Evolutionary conservation across 2,113 vertebrate genomes (phyloP), one percentile per base, ranked within the genome.

Genomic region (Myiopsitta monachus): DNA sequence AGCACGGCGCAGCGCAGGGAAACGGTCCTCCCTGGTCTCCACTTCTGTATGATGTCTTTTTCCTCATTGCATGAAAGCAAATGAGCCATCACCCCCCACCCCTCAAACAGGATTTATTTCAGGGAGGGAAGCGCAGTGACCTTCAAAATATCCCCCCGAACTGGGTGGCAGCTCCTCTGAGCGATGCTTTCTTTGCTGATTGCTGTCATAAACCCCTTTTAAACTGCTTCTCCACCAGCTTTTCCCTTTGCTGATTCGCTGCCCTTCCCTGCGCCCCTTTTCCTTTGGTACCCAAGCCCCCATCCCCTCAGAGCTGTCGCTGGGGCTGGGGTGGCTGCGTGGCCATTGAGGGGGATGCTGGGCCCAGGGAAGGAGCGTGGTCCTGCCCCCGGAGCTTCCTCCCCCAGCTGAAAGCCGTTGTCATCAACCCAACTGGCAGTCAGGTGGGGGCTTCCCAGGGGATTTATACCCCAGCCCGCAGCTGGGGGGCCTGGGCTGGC

Each of bases 321-420:
- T 33, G 57, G 47, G 46, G 44, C 9, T 24, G 76, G 13, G 18
- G 31, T 17, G 67, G 19, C 49, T 0, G 5, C 2, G 0, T 0
- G 9, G 44, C 3, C 44, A 6, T 9, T 0, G 3, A 39, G 28
- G 28, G 22, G 21, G 49, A 8, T 36, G 59, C 39, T 33, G 62
- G 31, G 17, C n/a, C 49, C 1, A 7, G 44, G 69, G 41, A 33
- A 62, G 39, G 54, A 75, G 30, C 24, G 31, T 62, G 54, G 31
- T 31, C 38, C 28, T 12, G 5, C 18, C 1, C 1, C 0, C 7
- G 7, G 23, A 26, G 5, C 17, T 55, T 55, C 81, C 36, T 62
- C 24, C 18, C 17, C 5, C 66, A 67, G 41, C 36, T 82, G 76
- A 33, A 57, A 59, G 52, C 46, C 8, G 0, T 19, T 8, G 17